Evolutionary conservation across 1,140 invertebrate species (phyloP).

Genomic region (Caenorhabditis tropicalis): DNA sequence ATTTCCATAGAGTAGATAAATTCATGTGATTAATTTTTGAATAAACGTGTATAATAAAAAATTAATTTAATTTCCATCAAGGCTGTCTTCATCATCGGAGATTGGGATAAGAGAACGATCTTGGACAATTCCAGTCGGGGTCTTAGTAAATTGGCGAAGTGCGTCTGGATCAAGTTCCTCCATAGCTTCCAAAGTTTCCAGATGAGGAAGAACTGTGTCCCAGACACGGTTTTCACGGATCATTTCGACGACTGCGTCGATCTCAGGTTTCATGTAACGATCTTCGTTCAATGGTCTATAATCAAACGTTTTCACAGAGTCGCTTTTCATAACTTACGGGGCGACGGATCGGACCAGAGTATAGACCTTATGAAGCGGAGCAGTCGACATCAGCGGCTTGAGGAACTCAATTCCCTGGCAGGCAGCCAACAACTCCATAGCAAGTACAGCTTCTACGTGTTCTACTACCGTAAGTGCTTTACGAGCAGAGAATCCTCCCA

Average conservation of each 20-base stretch:
- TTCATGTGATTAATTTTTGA: too few relatives aligned
- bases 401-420: conserved; percentile 82
- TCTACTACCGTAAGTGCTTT: conserved; percentile 76
- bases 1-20: neutral
- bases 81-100: conserved; percentile 1
- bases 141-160: conserved; percentile 62
- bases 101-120: conserved; percentile 29
- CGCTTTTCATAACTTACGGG: conserved; percentile 57
- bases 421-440: conserved; percentile 79
- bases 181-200: conserved; percentile 62
- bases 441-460: conserved; percentile 75
- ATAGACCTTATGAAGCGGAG: conserved; percentile 79
- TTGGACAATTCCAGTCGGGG: conserved; percentile 62
- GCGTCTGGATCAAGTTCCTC: conserved; percentile 63
- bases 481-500: conserved; percentile 80
- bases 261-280: conserved; percentile 71
- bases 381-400: conserved; percentile 79
- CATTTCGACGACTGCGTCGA: conserved; percentile 66
- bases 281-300: conserved; percentile 67
- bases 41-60: too few relatives aligned
- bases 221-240: conserved; percentile 67
- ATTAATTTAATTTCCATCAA: neutral
- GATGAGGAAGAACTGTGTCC: conserved; percentile 64
- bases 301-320: neutral
- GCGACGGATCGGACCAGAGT: conserved; percentile 76